phyloP scores from a whole-genome alignment of 2,113 vertebrate genomes.

The Trogon surrucura region DNA sequence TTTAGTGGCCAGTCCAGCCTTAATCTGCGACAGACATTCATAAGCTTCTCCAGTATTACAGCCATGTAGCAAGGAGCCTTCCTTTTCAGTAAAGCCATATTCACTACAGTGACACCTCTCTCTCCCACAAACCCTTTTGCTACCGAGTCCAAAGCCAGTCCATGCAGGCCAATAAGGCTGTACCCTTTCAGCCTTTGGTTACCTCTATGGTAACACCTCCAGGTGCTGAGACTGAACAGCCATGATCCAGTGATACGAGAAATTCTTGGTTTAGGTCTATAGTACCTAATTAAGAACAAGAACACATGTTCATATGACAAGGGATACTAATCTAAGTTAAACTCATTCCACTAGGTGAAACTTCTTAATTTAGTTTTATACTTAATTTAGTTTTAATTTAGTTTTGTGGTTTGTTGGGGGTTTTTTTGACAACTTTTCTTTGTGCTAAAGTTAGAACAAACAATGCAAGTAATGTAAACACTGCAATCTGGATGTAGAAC shows the following conservation, averaged over 20 bases:
- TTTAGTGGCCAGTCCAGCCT: too few species aligned
- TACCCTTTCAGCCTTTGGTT: neutral
- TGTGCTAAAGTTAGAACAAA: neutral
- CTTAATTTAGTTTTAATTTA: too few species aligned
- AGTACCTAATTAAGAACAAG: neutral
- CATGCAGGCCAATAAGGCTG: fast-evolving
- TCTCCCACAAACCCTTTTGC: neutral
- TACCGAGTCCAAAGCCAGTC: neutral
- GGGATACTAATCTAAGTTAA: neutral
- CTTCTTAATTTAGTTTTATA: too few species aligned
- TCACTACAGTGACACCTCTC: neutral
- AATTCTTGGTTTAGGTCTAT: neutral
- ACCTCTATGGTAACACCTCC: neutral
- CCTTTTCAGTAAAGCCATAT: neutral
- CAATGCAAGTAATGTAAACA: neutral
- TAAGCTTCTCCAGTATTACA: neutral
- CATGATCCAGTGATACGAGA: neutral
- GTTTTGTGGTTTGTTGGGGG: too few species aligned
- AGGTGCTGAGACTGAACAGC: neutral
- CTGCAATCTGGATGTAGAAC: neutral
- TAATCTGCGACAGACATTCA: neutral
- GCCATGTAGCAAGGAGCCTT: neutral
- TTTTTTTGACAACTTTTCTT: neutral
- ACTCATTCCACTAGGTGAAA: neutral
- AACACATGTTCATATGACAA: neutral